These are phyloP conservation scores for Anolis sagrei DNA, from an alignment of 2,113 vertebrate genomes.

Conservation along the genomic window DNA sequence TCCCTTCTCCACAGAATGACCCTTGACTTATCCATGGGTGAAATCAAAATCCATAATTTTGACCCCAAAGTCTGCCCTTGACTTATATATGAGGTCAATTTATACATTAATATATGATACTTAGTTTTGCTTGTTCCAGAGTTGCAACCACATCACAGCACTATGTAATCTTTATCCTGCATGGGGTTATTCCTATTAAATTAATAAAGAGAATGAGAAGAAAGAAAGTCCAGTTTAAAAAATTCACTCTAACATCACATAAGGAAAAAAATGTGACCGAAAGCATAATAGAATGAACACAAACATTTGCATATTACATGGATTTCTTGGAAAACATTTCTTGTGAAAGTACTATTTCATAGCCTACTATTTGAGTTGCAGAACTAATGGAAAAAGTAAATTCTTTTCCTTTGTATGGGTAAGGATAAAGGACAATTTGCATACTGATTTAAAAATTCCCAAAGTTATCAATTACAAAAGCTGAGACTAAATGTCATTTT, in stretches of 20 bases:
- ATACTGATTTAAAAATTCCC: not conserved
- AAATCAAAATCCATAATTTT: too few relatives aligned
- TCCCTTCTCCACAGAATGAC: too few relatives aligned
- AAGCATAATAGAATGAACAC: not conserved
- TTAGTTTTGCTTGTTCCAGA: not conserved
- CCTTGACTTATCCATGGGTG: too few relatives aligned
- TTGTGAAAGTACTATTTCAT: not conserved
- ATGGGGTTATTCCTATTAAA: not conserved
- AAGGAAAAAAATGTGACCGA: not conserved
- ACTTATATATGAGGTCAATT: too few relatives aligned
- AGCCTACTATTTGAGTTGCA: not conserved
- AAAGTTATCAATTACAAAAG: slow-evolving; percentile 15
- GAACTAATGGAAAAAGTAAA: not conserved
- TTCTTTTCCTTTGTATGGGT: not conserved
- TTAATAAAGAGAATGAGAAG: too few relatives aligned
- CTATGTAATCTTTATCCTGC: not conserved
- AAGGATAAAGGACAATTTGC: not conserved
- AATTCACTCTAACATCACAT: not conserved
- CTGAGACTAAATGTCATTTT: not conserved
- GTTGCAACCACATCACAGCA: not conserved
- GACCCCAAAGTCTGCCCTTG: too few relatives aligned
- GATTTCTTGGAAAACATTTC: not conserved
- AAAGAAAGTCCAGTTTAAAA: not conserved
- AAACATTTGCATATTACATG: not conserved
- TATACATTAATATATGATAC: too few relatives aligned